Evolutionary conservation across 1,140 invertebrate species (phyloP), one percentile per base, ranked within the genome.

Genomic region (Tetragnatha versicolor): DNA sequence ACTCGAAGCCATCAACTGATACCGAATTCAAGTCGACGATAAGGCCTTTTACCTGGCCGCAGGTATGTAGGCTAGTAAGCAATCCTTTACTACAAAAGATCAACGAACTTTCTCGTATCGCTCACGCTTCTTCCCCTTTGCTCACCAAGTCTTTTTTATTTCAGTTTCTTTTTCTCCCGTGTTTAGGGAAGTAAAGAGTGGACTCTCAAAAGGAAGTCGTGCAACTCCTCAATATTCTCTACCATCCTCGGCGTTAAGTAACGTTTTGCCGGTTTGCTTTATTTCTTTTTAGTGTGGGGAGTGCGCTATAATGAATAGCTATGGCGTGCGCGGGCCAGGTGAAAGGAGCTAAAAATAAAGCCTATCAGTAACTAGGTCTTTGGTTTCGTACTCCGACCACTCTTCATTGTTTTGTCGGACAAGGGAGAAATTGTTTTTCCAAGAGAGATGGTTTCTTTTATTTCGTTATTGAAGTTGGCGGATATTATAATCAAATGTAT

Each of bases 271-370:
- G 31, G 4, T 27, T 42, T 65, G 10, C 27, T 65, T 65, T 42
- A 22, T 17, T 27, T 42, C 20, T 42, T 42, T 42, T 63, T 35
- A 47, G 42, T 17, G 42, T 17, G 20, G 6, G n/a, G 7, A 63
- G 31, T 31, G 33, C 14, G 31, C 60, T 33, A 29, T 68, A 68
- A 68, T 68, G 65, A 68, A 68, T 68, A 45, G 45, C 14, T 63
- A 3, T 42, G 22, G 35, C 60, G 60, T 42, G 60, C 27, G 20
- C 42, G 45, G 61, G 27, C 61, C 61, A 55, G 65, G 65, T 49
- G 47, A 68, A 68, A 51, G 65, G 29, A 35, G 17, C 65, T 68
- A 68, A 68, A 68, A 68, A 68, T 68, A 68, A 68, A 68, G 45
- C 35, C 0, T 42, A 31, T 33, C 37, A 37, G 37, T 63, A 68